phyloP scores from a whole-genome alignment of 1,140 invertebrate species.

The Heliothis subflexa region DNA sequence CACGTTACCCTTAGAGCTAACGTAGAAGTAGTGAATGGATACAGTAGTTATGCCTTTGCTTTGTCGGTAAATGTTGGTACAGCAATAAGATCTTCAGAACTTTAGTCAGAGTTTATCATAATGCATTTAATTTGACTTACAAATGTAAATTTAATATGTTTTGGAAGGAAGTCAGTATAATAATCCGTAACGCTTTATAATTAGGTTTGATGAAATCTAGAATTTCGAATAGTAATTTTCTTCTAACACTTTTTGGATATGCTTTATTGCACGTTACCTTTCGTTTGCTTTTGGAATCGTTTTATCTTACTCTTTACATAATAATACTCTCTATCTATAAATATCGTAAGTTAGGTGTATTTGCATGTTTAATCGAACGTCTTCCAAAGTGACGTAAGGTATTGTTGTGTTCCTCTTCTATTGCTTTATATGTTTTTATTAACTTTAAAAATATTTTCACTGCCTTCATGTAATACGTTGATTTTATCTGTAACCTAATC shows the following conservation, averaged over 20 bases:
- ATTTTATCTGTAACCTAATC: conserved; percentile 5
- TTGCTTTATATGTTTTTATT: conserved; percentile 37
- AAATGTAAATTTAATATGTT: conserved; percentile 46
- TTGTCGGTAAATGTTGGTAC: conserved; percentile 67
- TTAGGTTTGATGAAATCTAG: conserved; percentile 84
- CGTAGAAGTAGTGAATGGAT: conserved; percentile 70
- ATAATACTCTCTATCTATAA: conserved; percentile 55
- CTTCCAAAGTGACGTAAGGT: conserved; percentile 84
- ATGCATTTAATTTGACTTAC: conserved; percentile 48
- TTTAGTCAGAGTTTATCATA: conserved; percentile 47
- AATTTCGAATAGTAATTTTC: conserved; percentile 79
- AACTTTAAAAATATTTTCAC: conserved; percentile 6
- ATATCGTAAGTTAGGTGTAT: conserved; percentile 78
- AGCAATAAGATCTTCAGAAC: conserved; percentile 67
- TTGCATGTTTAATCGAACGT: conserved; percentile 83
- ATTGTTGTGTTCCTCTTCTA: conserved; percentile 56
- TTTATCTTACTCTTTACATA: conserved; percentile 62
- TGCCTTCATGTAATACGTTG: not conserved
- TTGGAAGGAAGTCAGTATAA: conserved; percentile 61
- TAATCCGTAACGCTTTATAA: conserved; percentile 86
- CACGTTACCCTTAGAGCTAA: conserved; percentile 79
- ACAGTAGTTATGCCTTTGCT: conserved; percentile 66
- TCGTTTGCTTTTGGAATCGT: conserved; percentile 59
- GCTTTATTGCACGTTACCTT: conserved; percentile 73
- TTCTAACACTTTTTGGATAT: conserved; percentile 72